Base-by-base conservation (phyloP, 1,140 invertebrate species). In the Aphis gossypii region DNA sequence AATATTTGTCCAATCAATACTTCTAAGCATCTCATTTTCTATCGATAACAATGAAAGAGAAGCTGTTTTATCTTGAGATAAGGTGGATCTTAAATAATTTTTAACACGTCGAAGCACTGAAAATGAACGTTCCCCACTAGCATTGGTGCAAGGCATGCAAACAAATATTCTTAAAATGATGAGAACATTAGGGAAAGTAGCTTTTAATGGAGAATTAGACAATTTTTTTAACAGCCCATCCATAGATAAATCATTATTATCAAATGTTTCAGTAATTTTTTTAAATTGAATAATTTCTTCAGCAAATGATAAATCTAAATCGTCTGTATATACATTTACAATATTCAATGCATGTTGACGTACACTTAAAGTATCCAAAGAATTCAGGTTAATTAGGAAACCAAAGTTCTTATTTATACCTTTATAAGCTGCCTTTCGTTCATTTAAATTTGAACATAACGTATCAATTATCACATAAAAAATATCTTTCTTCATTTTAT, bases 381-480 rank as follows among this genome's bases (percentile, higher is more conserved):
- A 20, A 56, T 56, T 56, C 54, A 56, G 23, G 21, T 56, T 20
- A 56, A 56, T 23, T 20, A 56, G 23, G 0, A 56, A 56, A 56
- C 54, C 54, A 56, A 56, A 56, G 21, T 56, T 56, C 23, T 56
- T 56, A 56, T 56, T 56, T 0, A 56, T 56, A 56, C 0, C 54
- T 56, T 23, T 3, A 56, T 56, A 56, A 0, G 54, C 54, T 56
- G 54, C 54, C 54, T 54, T 54, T 54, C 21, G 54, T 23, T 54
- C 54, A 54, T 54, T 54, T 54, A 54, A 54, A 84, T 84, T 84
- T 84, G 38, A 84, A 84, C 9, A 44, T 25, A 84, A 84, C 25
- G 41, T 84, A 84, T 84, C 83, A 84, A 84, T 44, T 84, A 84
- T 84, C 46, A 88, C 86, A 48, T 48, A 51, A 87, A 51, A 87